Percentiles rank a stretch among this genome's conserved stretches.
Conservation (phyloP, 1,140 invertebrate species). For the Pseudomyrmex cubaensis region DNA sequence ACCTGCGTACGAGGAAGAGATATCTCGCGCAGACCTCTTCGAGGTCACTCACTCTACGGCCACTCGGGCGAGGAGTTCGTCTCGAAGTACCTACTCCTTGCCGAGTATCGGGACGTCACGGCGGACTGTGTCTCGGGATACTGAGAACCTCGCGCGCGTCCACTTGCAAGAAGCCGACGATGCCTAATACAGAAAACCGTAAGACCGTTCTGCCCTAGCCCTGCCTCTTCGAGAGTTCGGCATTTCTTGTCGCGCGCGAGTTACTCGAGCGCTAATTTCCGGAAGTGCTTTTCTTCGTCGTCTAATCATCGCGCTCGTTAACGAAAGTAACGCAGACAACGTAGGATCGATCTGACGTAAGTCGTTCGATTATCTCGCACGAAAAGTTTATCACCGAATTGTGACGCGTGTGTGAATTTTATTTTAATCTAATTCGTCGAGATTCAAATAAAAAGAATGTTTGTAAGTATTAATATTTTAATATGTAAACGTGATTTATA, state of each 20-base stretch:
- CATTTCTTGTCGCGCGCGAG: constrained; percentile 58
- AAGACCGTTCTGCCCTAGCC: constrained; percentile 68
- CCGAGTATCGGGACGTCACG: constrained; percentile 54
- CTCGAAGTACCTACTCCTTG: constrained; percentile 63
- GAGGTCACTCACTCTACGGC: constrained; percentile 81
- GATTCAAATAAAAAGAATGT: neutral
- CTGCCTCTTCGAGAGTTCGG: constrained; percentile 53
- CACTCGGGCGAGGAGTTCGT: constrained; percentile 66
- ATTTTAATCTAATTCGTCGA: neutral
- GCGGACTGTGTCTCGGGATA: constrained; percentile 65
- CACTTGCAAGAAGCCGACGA: constrained; percentile 77
- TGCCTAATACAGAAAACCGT: constrained; percentile 84
- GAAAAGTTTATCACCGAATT: neutral
- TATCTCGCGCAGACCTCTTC: constrained; percentile 67
- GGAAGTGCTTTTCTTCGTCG: neutral
- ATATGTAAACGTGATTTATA: neutral
- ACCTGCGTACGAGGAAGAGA: constrained; percentile 78
- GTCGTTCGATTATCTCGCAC: neutral
- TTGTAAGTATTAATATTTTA: neutral
- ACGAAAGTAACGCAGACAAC: too few species aligned
- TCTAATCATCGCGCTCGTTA: too few species aligned
- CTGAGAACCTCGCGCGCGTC: constrained; percentile 70
- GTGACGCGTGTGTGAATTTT: neutral
- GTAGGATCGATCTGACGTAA: neutral
- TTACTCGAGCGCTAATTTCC: constrained; percentile 63